Percentiles rank a stretch among this genome's conserved stretches.
phyloP scores from a whole-genome alignment of 2,888 invertebrate species.

The Emmelina monodactyla region DNA sequence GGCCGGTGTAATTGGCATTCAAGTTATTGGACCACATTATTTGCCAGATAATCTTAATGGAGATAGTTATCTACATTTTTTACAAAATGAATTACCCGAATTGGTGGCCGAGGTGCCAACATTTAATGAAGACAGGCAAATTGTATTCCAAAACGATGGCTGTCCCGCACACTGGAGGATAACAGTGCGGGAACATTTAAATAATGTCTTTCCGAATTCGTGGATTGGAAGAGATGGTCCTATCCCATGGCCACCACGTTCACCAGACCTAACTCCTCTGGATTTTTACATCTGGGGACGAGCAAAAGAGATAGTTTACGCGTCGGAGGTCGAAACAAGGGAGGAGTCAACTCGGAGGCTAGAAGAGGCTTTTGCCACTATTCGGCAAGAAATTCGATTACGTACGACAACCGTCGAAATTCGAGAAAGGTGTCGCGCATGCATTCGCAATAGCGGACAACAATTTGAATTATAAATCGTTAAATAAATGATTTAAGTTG shows the following conservation, averaged over 20 bases:
- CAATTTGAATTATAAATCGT: background rate
- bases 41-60: constrained; percentile 9
- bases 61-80: constrained; percentile 6
- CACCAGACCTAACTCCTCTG: background rate
- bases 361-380: constrained; percentile 2
- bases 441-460: background rate
- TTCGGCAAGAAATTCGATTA: background rate
- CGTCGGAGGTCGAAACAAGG: too few species aligned
- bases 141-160: constrained; percentile 10
- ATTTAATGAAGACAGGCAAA: background rate
- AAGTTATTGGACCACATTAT: constrained; percentile 8
- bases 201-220: too few species aligned
- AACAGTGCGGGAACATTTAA: constrained; percentile 6
- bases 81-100: constrained; percentile 7
- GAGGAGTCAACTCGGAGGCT: background rate
- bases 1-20: constrained; percentile 12
- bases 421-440: background rate
- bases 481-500: background rate
- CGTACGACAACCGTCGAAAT: background rate
- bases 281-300: too few species aligned
- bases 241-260: too few species aligned
- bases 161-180: constrained; percentile 10
- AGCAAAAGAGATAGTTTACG: too few species aligned
- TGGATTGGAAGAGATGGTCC: background rate
- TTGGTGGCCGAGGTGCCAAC: constrained; percentile 3